phyloP scores from a whole-genome alignment of 2,113 vertebrate species.

The Psilopsiagon aurifrons region DNA sequence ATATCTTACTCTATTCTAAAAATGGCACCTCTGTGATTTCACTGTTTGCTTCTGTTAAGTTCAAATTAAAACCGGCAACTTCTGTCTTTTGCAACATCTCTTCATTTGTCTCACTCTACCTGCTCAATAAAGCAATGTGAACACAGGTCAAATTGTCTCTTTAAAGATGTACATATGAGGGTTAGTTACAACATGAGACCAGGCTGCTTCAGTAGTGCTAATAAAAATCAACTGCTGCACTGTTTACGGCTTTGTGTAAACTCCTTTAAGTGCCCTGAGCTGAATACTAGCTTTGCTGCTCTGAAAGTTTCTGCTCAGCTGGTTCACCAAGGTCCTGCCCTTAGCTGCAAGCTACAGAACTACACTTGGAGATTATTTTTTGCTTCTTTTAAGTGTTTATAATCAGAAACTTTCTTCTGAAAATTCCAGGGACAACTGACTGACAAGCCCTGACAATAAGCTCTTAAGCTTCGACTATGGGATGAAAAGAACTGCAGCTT shows the following conservation, averaged over 20 bases:
- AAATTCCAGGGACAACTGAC: neutral
- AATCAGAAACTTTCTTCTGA: neutral
- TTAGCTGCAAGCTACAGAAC: neutral
- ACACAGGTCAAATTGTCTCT: neutral
- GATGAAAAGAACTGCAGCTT: neutral
- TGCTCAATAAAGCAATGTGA: neutral
- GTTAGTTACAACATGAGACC: neutral
- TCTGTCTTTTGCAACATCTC: neutral
- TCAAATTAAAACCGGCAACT: neutral
- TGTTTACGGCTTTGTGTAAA: neutral
- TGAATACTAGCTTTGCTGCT: neutral
- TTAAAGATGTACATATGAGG: neutral
- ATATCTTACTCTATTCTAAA: neutral
- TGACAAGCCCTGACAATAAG: neutral
- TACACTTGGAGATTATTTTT: neutral
- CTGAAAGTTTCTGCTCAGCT: neutral
- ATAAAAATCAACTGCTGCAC: neutral
- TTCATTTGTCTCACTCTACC: neutral
- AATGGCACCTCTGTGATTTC: neutral
- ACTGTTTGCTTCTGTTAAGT: neutral
- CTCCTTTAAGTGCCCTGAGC: neutral
- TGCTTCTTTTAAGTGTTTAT: neutral
- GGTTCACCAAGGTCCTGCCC: neutral
- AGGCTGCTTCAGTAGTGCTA: neutral
- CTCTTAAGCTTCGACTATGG: neutral